Percentiles rank a stretch among this genome's conserved stretches.
Conservation (phyloP, 1,140 invertebrate genomes). For the Lepidurus couesii region DNA sequence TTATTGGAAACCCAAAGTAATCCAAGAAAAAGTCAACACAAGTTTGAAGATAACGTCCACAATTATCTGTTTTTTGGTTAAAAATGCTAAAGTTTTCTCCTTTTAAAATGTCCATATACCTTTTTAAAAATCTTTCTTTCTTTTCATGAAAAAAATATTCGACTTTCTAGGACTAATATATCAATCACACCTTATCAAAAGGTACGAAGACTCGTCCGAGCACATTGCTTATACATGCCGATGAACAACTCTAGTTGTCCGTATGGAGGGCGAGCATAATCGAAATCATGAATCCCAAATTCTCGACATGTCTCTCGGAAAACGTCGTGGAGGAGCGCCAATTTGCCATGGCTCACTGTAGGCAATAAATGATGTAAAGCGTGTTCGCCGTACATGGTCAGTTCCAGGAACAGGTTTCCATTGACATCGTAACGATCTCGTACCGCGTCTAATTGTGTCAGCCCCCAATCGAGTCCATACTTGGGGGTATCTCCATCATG, state of each 20-base stretch:
- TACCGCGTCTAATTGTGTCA: conserved; percentile 67
- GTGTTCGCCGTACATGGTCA: conserved; percentile 71
- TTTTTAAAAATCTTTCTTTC: neutral
- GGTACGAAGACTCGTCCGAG: conserved; percentile 46
- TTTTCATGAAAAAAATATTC: neutral
- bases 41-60: too few species aligned
- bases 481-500: conserved; percentile 45
- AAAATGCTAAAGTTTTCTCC: too few species aligned
- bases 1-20: neutral
- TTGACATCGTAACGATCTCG: conserved; percentile 65
- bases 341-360: conserved; percentile 63
- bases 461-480: conserved; percentile 65
- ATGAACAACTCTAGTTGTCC: conserved; percentile 54
- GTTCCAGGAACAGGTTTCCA: conserved; percentile 57
- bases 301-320: conserved; percentile 62
- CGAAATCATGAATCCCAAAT: conserved; percentile 54
- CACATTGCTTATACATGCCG: conserved; percentile 62
- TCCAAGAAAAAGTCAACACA: too few species aligned
- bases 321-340: conserved; percentile 58
- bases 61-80: too few species aligned
- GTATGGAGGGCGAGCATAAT: conserved; percentile 45
- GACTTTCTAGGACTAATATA: neutral
- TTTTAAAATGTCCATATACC: too few species aligned
- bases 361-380: conserved; percentile 74
- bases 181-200: neutral